Base-by-base conservation (phyloP, 2,113 vertebrate genomes). In the Eira barbara region DNA sequence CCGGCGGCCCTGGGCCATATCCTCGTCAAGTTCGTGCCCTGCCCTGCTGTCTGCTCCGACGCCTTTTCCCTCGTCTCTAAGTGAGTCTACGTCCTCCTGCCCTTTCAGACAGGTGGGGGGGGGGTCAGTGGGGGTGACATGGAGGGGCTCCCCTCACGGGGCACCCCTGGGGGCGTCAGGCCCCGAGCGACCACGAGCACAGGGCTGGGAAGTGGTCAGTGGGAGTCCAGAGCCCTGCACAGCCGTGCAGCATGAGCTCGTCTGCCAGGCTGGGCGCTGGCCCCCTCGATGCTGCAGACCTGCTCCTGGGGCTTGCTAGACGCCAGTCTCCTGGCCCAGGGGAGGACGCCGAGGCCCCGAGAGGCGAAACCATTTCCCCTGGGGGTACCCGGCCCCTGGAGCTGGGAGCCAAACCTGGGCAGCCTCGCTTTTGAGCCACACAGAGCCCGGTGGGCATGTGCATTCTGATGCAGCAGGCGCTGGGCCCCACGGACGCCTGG, bases 11-110 rank as follows among this genome's bases (percentile, higher is more conserved):
- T 99, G 29, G 99, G 99, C 45, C 99, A 99, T 45, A 98, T 99
- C 98, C 98, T 99, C 95, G 99, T 99, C 98, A 99, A 99, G 88
- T 99, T 99, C 49, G 99, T 99, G 97, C 98, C 99, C 13, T 99
- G 99, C 98, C 99, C 99, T 4, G 99, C 99, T 14, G 99, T 99
- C 98, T 99, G 99, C 78, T 99, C 99, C 0, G 99, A 99, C 92
- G 99, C 99, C 92, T 99, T 99, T 98, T 99, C 99, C 4, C 99
- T 99, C 67, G 99, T 99, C 97, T 99, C 99, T 89, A 99, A 99
- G 99, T 99, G 98, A 99, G 99, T 98, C 76, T 52, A 3, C 15
- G 31, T 67, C 63, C 63, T 34, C 83, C 31, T 63, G 83, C 73
- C 27, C 39, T 10, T 20, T 20, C 13, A 29, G 59, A 2, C 7